Percentiles rank a stretch among this genome's conserved stretches.
Evolutionary conservation across 2,113 vertebrate genomes (phyloP).

Genomic region (Myrmecobius fasciatus): DNA sequence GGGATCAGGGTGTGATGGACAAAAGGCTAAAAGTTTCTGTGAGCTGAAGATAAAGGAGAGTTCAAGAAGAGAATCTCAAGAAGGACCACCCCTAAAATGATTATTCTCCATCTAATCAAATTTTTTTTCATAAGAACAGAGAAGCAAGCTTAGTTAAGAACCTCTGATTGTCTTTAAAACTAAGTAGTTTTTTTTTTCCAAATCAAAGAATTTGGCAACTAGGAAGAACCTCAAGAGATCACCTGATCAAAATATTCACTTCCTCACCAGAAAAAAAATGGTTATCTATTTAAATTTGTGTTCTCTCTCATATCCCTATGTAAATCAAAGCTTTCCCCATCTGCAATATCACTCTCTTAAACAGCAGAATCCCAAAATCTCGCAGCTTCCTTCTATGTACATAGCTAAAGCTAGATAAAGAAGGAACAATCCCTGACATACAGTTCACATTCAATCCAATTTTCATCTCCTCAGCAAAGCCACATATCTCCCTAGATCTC

Average conservation of each 20-base stretch:
- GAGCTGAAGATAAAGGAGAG: neutral
- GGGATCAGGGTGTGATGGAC: neutral
- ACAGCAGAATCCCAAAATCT: constrained; percentile 52
- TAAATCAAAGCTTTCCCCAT: constrained; percentile 62
- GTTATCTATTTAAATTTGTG: constrained; percentile 46
- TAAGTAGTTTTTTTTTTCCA: neutral
- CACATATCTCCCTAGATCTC: constrained; percentile 12
- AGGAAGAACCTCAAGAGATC: neutral
- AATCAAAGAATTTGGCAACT: neutral
- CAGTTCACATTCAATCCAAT: neutral
- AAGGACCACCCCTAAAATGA: neutral
- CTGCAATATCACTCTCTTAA: constrained; percentile 50
- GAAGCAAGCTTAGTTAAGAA: constrained; percentile 15
- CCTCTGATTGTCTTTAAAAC: neutral
- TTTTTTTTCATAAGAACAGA: neutral
- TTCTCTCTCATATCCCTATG: constrained; percentile 45
- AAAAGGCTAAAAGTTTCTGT: neutral
- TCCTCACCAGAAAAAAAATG: neutral
- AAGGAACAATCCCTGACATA: constrained; percentile 44
- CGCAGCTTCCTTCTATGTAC: constrained; percentile 9
- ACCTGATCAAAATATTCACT: neutral
- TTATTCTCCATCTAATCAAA: neutral
- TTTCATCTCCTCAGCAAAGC: constrained; percentile 2
- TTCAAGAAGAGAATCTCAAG: neutral
- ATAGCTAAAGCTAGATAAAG: constrained; percentile 3